Conservation (phyloP, 2,888 invertebrate species). For the Drosophila atripex region DNA sequence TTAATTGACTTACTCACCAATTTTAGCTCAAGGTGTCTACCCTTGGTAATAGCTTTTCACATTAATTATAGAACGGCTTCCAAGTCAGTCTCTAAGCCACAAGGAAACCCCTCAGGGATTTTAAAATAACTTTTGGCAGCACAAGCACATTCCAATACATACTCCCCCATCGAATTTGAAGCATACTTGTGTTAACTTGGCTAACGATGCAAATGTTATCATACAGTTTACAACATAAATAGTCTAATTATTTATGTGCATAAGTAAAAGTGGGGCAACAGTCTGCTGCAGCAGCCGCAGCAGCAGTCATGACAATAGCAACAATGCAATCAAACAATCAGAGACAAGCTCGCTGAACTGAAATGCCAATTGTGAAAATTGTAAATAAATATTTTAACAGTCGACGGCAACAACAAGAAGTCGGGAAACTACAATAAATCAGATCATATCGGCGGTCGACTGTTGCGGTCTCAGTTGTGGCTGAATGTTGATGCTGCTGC, state of each 20-base stretch:
- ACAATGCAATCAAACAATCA: constrained; percentile 49
- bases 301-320: constrained; percentile 20
- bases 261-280: constrained; percentile 70
- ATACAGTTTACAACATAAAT: constrained; percentile 41
- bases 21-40: background rate
- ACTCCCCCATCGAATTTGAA: constrained; percentile 10
- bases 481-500: constrained; percentile 9
- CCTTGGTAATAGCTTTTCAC: too few species aligned
- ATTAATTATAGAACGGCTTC: background rate
- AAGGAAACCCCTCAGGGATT: background rate
- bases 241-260: constrained; percentile 51
- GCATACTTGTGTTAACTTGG: constrained; percentile 35
- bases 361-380: constrained; percentile 80
- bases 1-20: background rate
- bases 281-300: constrained; percentile 24
- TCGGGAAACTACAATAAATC: constrained; percentile 71
- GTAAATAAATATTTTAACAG: constrained; percentile 81
- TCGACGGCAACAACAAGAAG: constrained; percentile 60
- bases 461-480: constrained; percentile 42
- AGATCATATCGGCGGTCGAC: constrained; percentile 71
- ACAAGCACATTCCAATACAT: constrained; percentile 1
- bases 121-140: constrained; percentile 6
- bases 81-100: background rate
- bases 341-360: constrained; percentile 51
- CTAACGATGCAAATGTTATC: constrained; percentile 50